A percentile compares a stretch with the other conserved stretches of the same genome.
These are phyloP conservation scores for Lingula anatina DNA, from an alignment of 2,888 invertebrate species.

Conservation along the genomic window DNA sequence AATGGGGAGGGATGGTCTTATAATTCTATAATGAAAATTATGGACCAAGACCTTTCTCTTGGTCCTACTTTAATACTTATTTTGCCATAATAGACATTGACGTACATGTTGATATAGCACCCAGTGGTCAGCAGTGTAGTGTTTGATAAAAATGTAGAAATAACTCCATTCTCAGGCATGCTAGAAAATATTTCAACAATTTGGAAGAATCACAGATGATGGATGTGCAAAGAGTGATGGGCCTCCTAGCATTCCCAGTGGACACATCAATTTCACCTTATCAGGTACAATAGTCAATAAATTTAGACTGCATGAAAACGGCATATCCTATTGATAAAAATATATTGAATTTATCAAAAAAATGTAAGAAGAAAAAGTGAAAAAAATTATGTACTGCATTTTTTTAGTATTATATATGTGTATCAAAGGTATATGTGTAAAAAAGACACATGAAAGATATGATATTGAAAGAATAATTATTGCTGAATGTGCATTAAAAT, in stretches of 20 bases:
- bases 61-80: neutral
- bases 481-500: neutral
- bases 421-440: too few relatives aligned
- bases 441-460: too few relatives aligned
- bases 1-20: too few relatives aligned
- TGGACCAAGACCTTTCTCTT: neutral
- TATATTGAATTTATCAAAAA: too few relatives aligned
- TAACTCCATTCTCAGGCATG: conserved; percentile 61
- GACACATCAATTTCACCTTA: conserved; percentile 34
- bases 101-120: too few relatives aligned
- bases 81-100: neutral
- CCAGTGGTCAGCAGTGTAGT: neutral
- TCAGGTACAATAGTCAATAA: conserved; percentile 21
- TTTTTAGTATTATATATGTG: neutral
- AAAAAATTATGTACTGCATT: too few relatives aligned
- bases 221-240: conserved; percentile 92
- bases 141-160: neutral
- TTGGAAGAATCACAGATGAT: conserved; percentile 81
- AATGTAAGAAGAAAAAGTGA: too few relatives aligned
- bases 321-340: too few relatives aligned
- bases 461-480: neutral
- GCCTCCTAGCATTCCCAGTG: conserved; percentile 76
- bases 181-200: conserved; percentile 83
- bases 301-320: neutral
- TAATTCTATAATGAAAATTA: too few relatives aligned